Percentiles rank a stretch among this genome's conserved stretches.
Conservation (phyloP, 2,888 invertebrate genomes). For the Trisateles emortualis region DNA sequence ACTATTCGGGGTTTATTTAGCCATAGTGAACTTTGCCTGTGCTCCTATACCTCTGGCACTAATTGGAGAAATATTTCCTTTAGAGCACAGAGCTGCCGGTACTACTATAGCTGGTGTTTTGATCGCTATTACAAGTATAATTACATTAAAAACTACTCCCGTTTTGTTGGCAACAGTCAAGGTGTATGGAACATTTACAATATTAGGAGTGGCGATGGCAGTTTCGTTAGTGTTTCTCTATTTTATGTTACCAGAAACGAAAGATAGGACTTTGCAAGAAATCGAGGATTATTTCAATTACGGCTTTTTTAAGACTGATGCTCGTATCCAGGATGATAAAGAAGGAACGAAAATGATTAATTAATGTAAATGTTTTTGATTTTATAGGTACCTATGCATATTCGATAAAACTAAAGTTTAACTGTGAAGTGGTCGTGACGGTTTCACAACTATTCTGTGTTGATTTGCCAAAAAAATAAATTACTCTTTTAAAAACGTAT, state of each 20-base stretch:
- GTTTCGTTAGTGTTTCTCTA: conserved; percentile 38
- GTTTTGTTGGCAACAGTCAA: conserved; percentile 52
- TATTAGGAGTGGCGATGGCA: conserved; percentile 39
- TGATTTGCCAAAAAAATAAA: no score
- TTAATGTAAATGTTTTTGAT: no score
- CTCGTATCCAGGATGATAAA: no score
- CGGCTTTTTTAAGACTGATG: no score
- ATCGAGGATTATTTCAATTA: conserved; percentile 50
- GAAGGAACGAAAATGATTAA: no score
- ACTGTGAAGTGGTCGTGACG: no score
- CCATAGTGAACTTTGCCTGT: conserved; percentile 72
- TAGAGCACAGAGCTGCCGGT: conserved; percentile 64
- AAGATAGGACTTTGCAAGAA: conserved; percentile 52
- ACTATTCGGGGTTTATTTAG: conserved; percentile 62
- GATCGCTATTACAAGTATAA: conserved; percentile 51
- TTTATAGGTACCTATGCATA: no score
- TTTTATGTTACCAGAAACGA: conserved; percentile 53
- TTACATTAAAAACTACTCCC: conserved; percentile 59
- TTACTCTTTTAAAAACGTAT: no score
- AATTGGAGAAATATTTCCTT: conserved; percentile 69
- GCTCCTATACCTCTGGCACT: conserved; percentile 67
- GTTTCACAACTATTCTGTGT: no score
- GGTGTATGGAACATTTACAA: conserved; percentile 52
- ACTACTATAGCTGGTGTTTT: conserved; percentile 53
- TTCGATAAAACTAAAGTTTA: no score